Evolutionary conservation across 2,113 vertebrate genomes (phyloP).

Genomic region (Thymallus thymallus): DNA sequence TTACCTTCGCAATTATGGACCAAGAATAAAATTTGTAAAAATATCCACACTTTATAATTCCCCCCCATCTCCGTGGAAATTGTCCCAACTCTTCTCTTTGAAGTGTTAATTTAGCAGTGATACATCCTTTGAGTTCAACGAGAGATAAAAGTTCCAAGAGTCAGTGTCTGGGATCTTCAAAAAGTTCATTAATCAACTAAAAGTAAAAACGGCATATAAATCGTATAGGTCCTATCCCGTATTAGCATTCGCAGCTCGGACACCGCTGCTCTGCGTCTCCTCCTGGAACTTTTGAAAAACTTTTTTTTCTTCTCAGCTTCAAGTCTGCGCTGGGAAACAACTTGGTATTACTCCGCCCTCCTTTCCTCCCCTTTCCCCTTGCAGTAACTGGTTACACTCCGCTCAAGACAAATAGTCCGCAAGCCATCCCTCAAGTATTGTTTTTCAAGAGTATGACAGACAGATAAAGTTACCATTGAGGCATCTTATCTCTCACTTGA

Average conservation of each 20-base stretch:
- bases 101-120: slow-evolving; percentile 65
- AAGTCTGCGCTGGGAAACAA: slow-evolving; percentile 35
- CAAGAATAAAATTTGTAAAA: slow-evolving; percentile 67
- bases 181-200: slow-evolving; percentile 43
- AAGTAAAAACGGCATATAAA: slow-evolving; percentile 39
- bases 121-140: slow-evolving; percentile 77
- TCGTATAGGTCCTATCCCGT: slow-evolving; percentile 60
- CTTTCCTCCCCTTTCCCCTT: not conserved
- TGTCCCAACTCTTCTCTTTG: slow-evolving; percentile 67
- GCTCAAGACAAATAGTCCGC: slow-evolving; percentile 39
- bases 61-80: slow-evolving; percentile 77
- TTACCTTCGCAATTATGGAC: slow-evolving; percentile 70
- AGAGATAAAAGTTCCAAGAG: slow-evolving; percentile 64
- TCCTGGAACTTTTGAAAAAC: slow-evolving; percentile 74
- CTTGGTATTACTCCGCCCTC: slow-evolving; percentile 65
- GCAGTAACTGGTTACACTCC: slow-evolving; percentile 39
- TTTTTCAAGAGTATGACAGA: not conserved
- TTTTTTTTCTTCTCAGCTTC: slow-evolving; percentile 64
- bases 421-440: not conserved
- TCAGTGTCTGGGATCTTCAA: slow-evolving; percentile 51
- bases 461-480: not conserved
- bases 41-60: slow-evolving; percentile 76
- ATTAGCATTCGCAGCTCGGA: slow-evolving; percentile 70
- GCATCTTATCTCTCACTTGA: not conserved
- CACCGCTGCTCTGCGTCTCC: slow-evolving; percentile 69